Evolutionary conservation across 2,113 vertebrate genomes (phyloP), one percentile per base, ranked within the genome.

Genomic region (Crotalus viridis): DNA sequence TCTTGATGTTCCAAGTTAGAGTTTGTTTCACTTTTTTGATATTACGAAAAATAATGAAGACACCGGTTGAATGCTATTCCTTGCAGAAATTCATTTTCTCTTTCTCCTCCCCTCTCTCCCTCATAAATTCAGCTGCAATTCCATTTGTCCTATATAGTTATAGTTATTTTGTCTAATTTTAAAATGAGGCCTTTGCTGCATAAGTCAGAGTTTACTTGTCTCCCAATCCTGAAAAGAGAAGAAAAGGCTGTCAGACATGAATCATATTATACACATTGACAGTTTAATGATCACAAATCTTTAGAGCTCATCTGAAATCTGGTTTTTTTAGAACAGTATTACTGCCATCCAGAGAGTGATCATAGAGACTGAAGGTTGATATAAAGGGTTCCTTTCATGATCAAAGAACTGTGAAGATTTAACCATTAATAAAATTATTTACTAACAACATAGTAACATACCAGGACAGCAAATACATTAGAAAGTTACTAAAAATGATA

Each of bases 141-240:
- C 69, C 51, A 90, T 17, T 92, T 4, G 0, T 95, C 94, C 8
- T 48, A n/a, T 9, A 39, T 93, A 51, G 87, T 52, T 24, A 0
- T 92, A 28, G 8, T 52, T 69, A 89, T 19, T 54, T 15, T 51
- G 15, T 81, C 74, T 56, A 21, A 39, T 89, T 54, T 92, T 61
- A 90, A 94, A 33, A 6, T 56, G n/a, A 59, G 21, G 33, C 43
- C 87, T 12, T 12, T 61, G 54, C 90, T 61, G 2, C 7, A 39
- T 90, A 57, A 56, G 1, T 89, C 51, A 93, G 94, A 93, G 74
- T 94, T 97, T 94, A 98, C 21, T 96, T 97, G 94, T 95, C 95
- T 26, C 92, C 93, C 94, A 96, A 92, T 89, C 96, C 98, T 98
- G 95, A 93, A 97, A 81, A 97, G 56, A 97, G 52, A 93, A 89